phyloP scores from a whole-genome alignment of 2,113 vertebrate genomes.

The Semicossyphus pulcher region DNA sequence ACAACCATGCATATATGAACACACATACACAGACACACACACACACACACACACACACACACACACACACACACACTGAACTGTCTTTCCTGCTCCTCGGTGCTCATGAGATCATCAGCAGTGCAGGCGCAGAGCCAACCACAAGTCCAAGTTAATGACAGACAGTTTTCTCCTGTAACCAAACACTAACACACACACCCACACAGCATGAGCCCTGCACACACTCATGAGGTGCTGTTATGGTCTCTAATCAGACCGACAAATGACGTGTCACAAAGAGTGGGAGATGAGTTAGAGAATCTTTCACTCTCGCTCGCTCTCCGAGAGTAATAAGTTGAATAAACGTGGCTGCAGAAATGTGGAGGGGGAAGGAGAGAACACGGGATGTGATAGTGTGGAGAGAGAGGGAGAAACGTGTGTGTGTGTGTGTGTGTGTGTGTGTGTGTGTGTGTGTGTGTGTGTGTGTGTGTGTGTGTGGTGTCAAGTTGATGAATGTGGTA shows the following conservation, averaged over 20 bases:
- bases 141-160: constrained; percentile 41
- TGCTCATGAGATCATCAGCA: constrained; percentile 19
- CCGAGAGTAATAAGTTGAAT: constrained; percentile 60
- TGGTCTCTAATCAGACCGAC: constrained; percentile 67
- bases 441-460: constrained; percentile 36
- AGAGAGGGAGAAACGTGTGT: constrained; percentile 16
- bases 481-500: constrained; percentile 79
- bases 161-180: constrained; percentile 32
- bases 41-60: no score
- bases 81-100: constrained; percentile 5
- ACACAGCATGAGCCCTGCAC: constrained; percentile 43
- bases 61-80: background rate
- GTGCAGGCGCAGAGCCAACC: background rate
- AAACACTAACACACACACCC: constrained; percentile 51
- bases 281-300: constrained; percentile 64
- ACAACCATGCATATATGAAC: no score
- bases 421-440: constrained; percentile 28
- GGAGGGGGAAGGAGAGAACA: constrained; percentile 23
- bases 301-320: constrained; percentile 52
- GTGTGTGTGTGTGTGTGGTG: constrained; percentile 47
- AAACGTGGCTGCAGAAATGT: constrained; percentile 59
- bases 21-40: no score
- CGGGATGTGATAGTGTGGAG: constrained; percentile 35
- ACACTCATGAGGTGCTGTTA: constrained; percentile 48
- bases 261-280: constrained; percentile 75